Conservation (phyloP, 2,888 invertebrate genomes). For the Tetranychus piercei region DNA sequence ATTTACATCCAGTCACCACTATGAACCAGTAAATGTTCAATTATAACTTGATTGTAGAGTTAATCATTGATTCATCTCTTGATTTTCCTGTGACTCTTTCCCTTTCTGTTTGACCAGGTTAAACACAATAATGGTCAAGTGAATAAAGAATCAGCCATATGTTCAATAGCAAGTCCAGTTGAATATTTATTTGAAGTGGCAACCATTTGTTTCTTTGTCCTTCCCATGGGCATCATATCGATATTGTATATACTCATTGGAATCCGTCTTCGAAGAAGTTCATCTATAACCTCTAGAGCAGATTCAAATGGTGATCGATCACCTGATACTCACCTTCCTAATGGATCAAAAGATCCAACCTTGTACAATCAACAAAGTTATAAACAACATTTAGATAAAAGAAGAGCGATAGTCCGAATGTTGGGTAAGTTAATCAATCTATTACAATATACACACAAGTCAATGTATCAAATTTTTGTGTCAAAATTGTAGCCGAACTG, state of each 20-base stretch:
- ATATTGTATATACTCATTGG: slow-evolving; percentile 46
- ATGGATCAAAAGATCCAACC: slow-evolving; percentile 8
- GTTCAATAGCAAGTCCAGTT: not conserved
- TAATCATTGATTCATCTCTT: no score
- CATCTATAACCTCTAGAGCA: slow-evolving; percentile 4
- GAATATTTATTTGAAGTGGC: slow-evolving; percentile 30
- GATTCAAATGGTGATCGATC: slow-evolving; percentile 6
- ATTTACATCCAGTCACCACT: no score
- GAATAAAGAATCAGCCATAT: not conserved
- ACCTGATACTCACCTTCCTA: slow-evolving; percentile 6
- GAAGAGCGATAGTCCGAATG: slow-evolving; percentile 40
- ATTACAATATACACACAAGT: no score
- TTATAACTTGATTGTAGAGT: no score
- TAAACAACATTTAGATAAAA: slow-evolving; percentile 11
- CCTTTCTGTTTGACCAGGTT: not conserved
- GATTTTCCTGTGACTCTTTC: no score
- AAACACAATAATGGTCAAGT: slow-evolving; percentile 3
- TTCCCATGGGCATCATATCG: slow-evolving; percentile 65
- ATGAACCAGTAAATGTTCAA: no score
- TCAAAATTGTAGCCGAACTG: no score
- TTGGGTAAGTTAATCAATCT: slow-evolving; percentile 37
- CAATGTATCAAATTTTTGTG: no score
- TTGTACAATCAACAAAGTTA: slow-evolving; percentile 11
- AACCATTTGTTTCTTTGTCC: slow-evolving; percentile 56
- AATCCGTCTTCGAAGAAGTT: slow-evolving; percentile 23